phyloP scores from a whole-genome alignment of 2,113 vertebrate species.

The Tricholaema leucomelas region DNA sequence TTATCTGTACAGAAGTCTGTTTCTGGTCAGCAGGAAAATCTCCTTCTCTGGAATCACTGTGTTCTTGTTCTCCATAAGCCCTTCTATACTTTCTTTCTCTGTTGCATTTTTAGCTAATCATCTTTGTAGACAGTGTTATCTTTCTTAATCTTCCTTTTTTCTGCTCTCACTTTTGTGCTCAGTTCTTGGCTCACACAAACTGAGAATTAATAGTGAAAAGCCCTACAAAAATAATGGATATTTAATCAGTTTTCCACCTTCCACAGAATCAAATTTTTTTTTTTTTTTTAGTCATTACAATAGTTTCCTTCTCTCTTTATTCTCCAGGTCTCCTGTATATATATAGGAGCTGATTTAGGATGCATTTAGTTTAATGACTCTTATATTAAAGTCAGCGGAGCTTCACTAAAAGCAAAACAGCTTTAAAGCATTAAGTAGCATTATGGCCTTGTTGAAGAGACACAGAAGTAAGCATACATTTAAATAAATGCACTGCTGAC shows the following conservation, averaged over 20 bases:
- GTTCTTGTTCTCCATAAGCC: neutral
- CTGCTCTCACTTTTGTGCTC: neutral
- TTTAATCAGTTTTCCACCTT: neutral
- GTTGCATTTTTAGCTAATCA: neutral
- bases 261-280: neutral
- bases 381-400: neutral
- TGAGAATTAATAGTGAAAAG: neutral
- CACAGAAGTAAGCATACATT: neutral
- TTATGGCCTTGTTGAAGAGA: neutral
- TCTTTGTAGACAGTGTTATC: neutral
- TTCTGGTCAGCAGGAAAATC: neutral
- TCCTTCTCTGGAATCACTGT: neutral
- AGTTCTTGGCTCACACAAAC: neutral
- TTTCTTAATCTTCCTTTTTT: neutral
- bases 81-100: neutral
- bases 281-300: neutral
- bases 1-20: neutral
- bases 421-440: neutral
- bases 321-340: neutral
- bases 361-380: neutral
- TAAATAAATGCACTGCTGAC: neutral
- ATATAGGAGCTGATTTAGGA: neutral
- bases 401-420: neutral
- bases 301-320: neutral
- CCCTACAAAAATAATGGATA: neutral